Evolutionary conservation across 2,113 vertebrate species (phyloP).

Genomic region (Accipiter virgatus): DNA sequence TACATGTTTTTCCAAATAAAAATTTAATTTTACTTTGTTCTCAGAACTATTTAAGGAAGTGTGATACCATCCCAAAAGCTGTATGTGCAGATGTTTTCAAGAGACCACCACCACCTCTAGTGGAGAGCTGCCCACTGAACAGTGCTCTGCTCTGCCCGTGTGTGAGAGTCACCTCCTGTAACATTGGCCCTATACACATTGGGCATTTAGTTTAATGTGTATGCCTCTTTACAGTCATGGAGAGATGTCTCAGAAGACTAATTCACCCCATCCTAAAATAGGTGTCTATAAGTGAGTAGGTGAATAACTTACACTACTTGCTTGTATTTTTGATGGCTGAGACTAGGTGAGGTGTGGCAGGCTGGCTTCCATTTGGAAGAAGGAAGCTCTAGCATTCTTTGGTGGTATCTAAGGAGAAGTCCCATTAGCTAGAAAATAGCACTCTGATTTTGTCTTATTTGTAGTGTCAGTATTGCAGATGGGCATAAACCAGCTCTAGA

Average conservation of each 20-base stretch:
- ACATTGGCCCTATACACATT: accelerated
- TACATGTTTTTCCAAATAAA: not conserved
- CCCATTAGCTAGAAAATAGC: not conserved
- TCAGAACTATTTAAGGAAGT: not conserved
- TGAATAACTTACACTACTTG: not conserved
- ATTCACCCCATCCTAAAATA: not conserved
- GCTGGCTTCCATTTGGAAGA: not conserved
- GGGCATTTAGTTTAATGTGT: not conserved
- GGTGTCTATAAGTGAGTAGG: not conserved
- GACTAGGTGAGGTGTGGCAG: not conserved
- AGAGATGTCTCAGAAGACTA: not conserved
- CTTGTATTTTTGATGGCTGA: not conserved
- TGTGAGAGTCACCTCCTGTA: not conserved
- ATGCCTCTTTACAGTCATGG: not conserved
- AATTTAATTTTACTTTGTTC: not conserved
- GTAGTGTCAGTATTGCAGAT: not conserved
- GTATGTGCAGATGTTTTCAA: not conserved
- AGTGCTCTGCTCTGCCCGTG: not conserved
- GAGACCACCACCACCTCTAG: not conserved
- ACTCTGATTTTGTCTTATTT: not conserved
- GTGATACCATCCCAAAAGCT: not conserved
- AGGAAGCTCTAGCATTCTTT: not conserved
- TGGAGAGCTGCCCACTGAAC: not conserved
- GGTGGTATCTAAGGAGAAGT: not conserved
- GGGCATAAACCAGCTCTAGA: not conserved